Percentiles rank a stretch among this genome's conserved stretches.
Conservation (phyloP, 2,797 vertebrate genomes). For the Sebastes taczanowskii region DNA sequence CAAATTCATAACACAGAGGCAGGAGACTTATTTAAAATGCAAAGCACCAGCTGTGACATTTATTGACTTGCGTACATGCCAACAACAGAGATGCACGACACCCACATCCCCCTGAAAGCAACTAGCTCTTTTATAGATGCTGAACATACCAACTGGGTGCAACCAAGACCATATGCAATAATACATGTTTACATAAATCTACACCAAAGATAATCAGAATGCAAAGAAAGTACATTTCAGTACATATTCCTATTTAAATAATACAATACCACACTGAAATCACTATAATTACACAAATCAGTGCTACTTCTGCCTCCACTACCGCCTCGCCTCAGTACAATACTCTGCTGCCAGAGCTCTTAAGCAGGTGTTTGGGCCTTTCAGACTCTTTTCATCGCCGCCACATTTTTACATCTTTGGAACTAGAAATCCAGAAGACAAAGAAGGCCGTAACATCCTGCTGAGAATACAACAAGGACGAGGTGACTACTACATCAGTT, state of each 20-base stretch:
- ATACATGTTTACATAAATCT: not conserved
- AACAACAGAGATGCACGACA: not conserved
- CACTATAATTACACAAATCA: not conserved
- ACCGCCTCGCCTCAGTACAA: not conserved
- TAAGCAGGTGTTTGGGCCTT: not conserved
- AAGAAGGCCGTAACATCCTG: too few species aligned
- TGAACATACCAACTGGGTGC: not conserved
- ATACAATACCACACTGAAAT: not conserved
- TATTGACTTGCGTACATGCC: not conserved
- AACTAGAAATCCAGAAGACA: not conserved
- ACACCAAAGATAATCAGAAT: not conserved
- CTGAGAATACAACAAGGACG: too few species aligned
- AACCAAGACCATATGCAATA: not conserved
- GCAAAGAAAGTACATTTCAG: too few species aligned
- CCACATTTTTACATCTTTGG: not conserved
- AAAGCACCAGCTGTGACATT: conserved; percentile 2
- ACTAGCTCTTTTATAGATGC: not conserved
- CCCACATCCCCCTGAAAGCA: not conserved
- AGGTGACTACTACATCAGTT: too few species aligned
- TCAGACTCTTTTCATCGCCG: too few species aligned
- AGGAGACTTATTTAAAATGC: not conserved
- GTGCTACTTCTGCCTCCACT: not conserved
- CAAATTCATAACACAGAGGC: not conserved
- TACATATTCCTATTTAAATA: not conserved
- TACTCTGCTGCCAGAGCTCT: not conserved